These are phyloP conservation scores for Pheosia gnoma DNA, from an alignment of 2,888 invertebrate genomes.

Conservation along the genomic window DNA sequence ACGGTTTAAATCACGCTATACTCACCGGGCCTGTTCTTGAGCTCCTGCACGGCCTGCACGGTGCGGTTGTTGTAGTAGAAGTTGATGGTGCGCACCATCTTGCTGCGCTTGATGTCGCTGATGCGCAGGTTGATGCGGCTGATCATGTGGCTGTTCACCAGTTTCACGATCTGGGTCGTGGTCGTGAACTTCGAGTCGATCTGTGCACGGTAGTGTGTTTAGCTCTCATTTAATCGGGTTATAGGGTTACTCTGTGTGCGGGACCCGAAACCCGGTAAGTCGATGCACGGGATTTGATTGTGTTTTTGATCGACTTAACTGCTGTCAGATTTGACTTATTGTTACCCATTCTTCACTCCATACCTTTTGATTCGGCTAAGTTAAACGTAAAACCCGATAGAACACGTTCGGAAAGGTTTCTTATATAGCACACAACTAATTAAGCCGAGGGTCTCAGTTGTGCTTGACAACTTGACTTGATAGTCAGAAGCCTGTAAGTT, in stretches of 20 bases:
- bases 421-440: too few species aligned
- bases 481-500: too few species aligned
- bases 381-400: too few species aligned
- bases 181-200: constrained; percentile 99
- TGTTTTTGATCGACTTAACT: too few species aligned
- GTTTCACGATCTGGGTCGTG: constrained; percentile 98
- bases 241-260: constrained; percentile 1
- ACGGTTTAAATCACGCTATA: neutral
- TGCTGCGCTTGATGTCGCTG: constrained; percentile 97
- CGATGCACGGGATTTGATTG: too few species aligned
- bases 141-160: constrained; percentile 97
- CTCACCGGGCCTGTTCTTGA: constrained; percentile 95
- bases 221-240: constrained; percentile 50
- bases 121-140: constrained; percentile 96
- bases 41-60: constrained; percentile 98
- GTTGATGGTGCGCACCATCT: constrained; percentile 98
- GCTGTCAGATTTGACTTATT: too few species aligned
- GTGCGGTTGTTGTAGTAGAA: constrained; percentile 98
- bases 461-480: too few species aligned
- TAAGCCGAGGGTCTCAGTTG: too few species aligned
- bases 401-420: too few species aligned
- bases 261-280: too few species aligned
- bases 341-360: too few species aligned
- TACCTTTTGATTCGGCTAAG: too few species aligned
- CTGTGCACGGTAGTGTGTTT: constrained; percentile 64